Evolutionary conservation across 2,113 vertebrate genomes (phyloP).

Genomic region (Crocuta crocuta): DNA sequence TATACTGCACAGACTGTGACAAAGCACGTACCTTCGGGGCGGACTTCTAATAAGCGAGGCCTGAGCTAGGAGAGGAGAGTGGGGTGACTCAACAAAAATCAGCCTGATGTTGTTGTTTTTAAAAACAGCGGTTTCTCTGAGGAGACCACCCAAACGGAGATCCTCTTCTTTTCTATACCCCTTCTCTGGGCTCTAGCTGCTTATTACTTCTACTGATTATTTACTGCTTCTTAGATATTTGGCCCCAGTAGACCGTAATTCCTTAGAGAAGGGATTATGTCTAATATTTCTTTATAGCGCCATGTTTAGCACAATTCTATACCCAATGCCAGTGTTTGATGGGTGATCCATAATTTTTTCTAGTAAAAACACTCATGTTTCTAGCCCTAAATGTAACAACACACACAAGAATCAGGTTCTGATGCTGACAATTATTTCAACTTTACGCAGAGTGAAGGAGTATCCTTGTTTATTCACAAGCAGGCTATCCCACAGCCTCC

Average conservation of each 20-base stretch:
- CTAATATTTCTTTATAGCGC: background rate
- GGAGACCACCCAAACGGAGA: background rate
- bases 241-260: background rate
- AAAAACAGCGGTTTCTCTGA: background rate
- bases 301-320: background rate
- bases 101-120: background rate
- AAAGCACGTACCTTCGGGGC: background rate
- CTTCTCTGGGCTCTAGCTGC: background rate
- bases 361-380: conserved; percentile 5
- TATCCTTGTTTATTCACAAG: background rate
- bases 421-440: background rate
- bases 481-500: background rate
- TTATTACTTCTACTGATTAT: background rate
- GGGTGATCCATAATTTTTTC: background rate
- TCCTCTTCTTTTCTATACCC: background rate
- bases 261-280: background rate
- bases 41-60: background rate
- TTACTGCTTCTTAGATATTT: background rate
- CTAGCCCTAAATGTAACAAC: background rate
- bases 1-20: background rate
- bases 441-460: background rate
- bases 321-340: background rate
- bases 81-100: background rate
- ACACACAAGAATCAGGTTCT: background rate
- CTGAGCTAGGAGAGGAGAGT: background rate